Evolutionary conservation across 2,797 vertebrate species (phyloP).

Genomic region (Silurus lanzhouensis): DNA sequence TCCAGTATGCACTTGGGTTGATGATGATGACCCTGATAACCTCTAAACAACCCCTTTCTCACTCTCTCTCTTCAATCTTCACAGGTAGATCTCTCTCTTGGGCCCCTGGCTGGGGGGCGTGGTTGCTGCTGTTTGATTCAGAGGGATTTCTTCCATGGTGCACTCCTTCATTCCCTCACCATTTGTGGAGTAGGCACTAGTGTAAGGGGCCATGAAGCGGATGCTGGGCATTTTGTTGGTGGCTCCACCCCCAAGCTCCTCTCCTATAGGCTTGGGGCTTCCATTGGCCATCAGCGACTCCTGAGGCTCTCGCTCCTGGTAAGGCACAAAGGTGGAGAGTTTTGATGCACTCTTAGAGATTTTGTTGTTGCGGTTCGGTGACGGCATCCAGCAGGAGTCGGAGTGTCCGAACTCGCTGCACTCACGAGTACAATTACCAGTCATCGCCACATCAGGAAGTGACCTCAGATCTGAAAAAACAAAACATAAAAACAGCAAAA

Average conservation of each 20-base stretch:
- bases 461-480: constrained; percentile 86
- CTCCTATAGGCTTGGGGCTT: constrained; percentile 87
- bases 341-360: constrained; percentile 85
- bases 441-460: constrained; percentile 97
- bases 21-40: constrained; percentile 39
- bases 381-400: constrained; percentile 99
- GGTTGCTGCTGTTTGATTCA: constrained; percentile 90
- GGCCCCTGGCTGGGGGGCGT: constrained; percentile 89
- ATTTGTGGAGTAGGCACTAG: constrained; percentile 93
- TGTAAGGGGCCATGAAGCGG: constrained; percentile 95
- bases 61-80: constrained; percentile 59
- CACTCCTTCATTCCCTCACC: constrained; percentile 93
- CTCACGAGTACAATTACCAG: constrained; percentile 94
- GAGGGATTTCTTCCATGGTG: constrained; percentile 92
- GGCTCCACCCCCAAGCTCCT: constrained; percentile 86
- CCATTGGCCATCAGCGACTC: constrained; percentile 88
- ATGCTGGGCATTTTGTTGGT: constrained; percentile 93
- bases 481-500: background rate
- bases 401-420: constrained; percentile 98
- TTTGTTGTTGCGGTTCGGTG: constrained; percentile 84
- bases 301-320: constrained; percentile 94
- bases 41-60: background rate
- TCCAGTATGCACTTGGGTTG: constrained; percentile 32
- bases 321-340: constrained; percentile 99
- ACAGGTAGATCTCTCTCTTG: constrained; percentile 99